Evolutionary conservation across 1,140 invertebrate genomes (phyloP).

Genomic region (Chlorops oryzae): DNA sequence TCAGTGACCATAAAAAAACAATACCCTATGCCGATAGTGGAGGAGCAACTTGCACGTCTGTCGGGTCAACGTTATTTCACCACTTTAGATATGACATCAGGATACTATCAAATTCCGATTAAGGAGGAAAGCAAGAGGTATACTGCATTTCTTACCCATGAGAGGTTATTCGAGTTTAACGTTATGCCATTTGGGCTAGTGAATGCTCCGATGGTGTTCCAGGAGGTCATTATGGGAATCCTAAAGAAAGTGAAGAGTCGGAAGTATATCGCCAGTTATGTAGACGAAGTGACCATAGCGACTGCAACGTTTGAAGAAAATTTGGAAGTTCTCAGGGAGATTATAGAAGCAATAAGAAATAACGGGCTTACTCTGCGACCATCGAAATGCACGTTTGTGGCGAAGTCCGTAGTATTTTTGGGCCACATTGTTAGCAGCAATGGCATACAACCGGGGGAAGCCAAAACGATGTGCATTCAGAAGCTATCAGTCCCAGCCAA

Average conservation of each 20-base stretch:
- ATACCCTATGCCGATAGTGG: slow-evolving; percentile 5
- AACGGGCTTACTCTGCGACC: neutral
- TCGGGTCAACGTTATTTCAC: neutral
- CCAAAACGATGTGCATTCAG: neutral
- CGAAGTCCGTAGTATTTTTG: neutral
- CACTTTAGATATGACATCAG: slow-evolving; percentile 4
- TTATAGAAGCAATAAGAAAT: neutral
- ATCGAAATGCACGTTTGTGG: slow-evolving; percentile 3
- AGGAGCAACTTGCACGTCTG: slow-evolving; percentile 2
- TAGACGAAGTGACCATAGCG: slow-evolving; percentile 27
- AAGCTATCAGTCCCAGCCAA: neutral
- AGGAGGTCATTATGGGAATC: slow-evolving; percentile 41
- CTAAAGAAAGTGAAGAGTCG: slow-evolving; percentile 1
- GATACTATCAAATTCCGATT: slow-evolving; percentile 7
- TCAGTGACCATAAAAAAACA: slow-evolving; percentile 1
- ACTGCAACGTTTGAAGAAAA: slow-evolving; percentile 15
- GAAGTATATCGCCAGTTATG: slow-evolving; percentile 15
- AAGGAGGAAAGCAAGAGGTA: slow-evolving; percentile 6
- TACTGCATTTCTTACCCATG: slow-evolving; percentile 22
- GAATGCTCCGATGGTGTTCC: slow-evolving; percentile 41
- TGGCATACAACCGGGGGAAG: slow-evolving; percentile 2
- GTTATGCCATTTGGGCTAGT: slow-evolving; percentile 49
- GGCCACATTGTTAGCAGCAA: neutral
- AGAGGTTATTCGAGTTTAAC: slow-evolving; percentile 33
- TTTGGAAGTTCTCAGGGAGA: neutral